Evolutionary conservation across 2,888 invertebrate genomes (phyloP).

Genomic region (Phaonia tiefii): DNA sequence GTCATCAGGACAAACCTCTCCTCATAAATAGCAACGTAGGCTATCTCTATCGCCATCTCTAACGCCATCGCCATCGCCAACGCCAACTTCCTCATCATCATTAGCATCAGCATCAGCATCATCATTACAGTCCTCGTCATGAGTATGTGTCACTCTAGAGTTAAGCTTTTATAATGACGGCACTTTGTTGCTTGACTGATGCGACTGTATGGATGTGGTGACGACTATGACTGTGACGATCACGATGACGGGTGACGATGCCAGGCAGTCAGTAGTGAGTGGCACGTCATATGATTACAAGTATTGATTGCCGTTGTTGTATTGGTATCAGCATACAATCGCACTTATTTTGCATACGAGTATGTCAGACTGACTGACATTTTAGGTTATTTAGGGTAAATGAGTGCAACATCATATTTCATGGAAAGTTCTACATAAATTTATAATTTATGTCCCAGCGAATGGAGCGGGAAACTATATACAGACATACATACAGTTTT

Average conservation of each 20-base stretch:
- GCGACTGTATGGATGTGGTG: not conserved
- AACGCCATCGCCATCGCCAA: not conserved
- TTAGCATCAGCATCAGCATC: slow-evolving; percentile 6
- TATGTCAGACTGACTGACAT: slow-evolving; percentile 55
- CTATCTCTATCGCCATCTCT: not conserved
- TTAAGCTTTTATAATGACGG: slow-evolving; percentile 53
- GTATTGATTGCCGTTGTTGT: slow-evolving; percentile 56
- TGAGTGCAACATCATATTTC: slow-evolving; percentile 24
- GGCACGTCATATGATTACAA: slow-evolving; percentile 51
- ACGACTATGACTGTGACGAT: slow-evolving; percentile 12
- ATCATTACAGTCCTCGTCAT: slow-evolving; percentile 2
- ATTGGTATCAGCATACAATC: slow-evolving; percentile 1
- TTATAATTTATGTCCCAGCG: not conserved
- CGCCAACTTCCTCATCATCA: slow-evolving; percentile 18
- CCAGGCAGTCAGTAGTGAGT: not conserved
- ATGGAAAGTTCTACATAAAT: slow-evolving; percentile 19
- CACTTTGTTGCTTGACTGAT: slow-evolving; percentile 35
- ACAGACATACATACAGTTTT: not conserved
- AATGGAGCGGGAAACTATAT: not conserved
- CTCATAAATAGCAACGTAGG: not conserved
- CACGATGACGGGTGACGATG: too few species aligned
- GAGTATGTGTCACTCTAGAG: slow-evolving; percentile 49
- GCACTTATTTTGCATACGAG: slow-evolving; percentile 52
- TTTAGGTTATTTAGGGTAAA: slow-evolving; percentile 39
- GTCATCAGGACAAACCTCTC: slow-evolving; percentile 18